Evolutionary conservation across 2,113 vertebrate species (phyloP).

Genomic region (Paradisaea rubra): DNA sequence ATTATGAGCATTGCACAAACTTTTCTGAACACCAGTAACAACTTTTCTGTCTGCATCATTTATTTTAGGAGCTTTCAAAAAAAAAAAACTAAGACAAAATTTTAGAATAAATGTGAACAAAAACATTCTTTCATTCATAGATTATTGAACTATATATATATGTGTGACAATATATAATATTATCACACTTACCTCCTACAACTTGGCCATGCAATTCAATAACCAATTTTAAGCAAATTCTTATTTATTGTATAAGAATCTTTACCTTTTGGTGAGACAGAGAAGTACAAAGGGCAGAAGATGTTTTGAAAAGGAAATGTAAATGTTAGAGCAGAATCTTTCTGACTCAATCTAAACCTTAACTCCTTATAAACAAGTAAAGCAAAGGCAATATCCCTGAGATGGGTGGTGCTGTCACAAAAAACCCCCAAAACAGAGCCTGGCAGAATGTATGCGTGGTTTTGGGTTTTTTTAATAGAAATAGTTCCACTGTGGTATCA

Average conservation of each 20-base stretch:
- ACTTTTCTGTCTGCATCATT: neutral
- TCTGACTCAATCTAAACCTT: neutral
- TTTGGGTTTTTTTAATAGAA: neutral
- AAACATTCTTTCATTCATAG: neutral
- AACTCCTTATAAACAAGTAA: constrained; percentile 5
- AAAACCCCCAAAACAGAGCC: neutral
- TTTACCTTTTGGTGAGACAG: neutral
- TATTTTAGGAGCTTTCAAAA: neutral
- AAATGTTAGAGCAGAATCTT: constrained; percentile 17
- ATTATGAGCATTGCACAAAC: neutral
- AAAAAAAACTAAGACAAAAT: neutral
- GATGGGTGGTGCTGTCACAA: neutral
- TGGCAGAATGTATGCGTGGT: neutral
- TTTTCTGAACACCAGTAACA: neutral
- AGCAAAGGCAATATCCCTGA: neutral
- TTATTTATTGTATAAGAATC: neutral
- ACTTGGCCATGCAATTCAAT: neutral
- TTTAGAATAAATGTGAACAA: neutral
- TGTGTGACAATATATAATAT: neutral
- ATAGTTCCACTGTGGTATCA: neutral
- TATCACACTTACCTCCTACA: neutral
- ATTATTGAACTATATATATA: neutral
- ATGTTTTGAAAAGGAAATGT: constrained; percentile 45
- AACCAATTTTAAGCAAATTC: neutral
- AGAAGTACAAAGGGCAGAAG: constrained; percentile 19